phyloP scores from a whole-genome alignment of 2,797 vertebrate species.

The Channa striata region DNA sequence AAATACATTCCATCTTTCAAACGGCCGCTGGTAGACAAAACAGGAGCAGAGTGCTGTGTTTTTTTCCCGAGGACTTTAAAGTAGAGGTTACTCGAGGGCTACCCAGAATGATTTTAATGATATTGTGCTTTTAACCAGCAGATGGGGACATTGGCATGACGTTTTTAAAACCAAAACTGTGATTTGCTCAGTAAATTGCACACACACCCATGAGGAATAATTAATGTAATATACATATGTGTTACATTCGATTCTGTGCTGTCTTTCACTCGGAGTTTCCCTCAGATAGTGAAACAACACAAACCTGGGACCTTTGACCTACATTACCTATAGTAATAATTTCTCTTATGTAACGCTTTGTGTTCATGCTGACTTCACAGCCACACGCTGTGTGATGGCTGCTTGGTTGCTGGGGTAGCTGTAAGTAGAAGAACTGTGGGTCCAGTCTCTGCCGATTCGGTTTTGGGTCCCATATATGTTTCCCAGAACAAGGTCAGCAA shows the following conservation, averaged over 20 bases:
- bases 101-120: not conserved
- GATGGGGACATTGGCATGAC: constrained; percentile 72
- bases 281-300: not conserved
- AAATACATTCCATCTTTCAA: constrained; percentile 52
- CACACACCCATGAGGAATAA: not conserved
- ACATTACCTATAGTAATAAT: too few species aligned
- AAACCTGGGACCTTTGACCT: too few species aligned
- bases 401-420: too few species aligned
- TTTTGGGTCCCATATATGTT: too few species aligned
- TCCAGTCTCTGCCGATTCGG: too few species aligned
- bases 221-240: not conserved
- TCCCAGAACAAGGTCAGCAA: too few species aligned
- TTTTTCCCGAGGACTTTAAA: constrained; percentile 44
- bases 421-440: too few species aligned
- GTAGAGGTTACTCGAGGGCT: not conserved
- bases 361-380: too few species aligned
- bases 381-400: too few species aligned
- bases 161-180: not conserved
- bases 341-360: too few species aligned
- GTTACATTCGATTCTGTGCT: not conserved
- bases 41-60: constrained; percentile 39
- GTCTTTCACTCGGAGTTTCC: not conserved
- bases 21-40: constrained; percentile 60
- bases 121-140: constrained; percentile 64
- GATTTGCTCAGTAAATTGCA: not conserved